A percentile compares a stretch with the other conserved stretches of the same genome.
phyloP scores from a whole-genome alignment of 2,113 vertebrate genomes.

The Chaetodon trifascialis region DNA sequence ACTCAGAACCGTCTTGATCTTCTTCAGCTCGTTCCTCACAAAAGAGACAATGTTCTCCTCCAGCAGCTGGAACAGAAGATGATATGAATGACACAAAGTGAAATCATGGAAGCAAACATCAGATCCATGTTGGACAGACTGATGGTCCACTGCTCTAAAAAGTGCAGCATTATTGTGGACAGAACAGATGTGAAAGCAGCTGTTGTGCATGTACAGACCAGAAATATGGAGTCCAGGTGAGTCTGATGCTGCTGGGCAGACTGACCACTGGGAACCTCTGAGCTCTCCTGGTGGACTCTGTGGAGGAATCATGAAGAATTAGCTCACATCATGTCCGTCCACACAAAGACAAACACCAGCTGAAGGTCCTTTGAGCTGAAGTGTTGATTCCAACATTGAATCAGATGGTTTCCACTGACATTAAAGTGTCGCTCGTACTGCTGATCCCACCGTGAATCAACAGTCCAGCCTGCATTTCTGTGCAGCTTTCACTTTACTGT shows the following conservation, averaged over 20 bases:
- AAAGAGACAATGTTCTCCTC: not conserved
- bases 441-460: too few species aligned
- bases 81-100: not conserved
- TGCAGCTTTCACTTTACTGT: too few species aligned
- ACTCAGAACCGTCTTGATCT: conserved; percentile 8
- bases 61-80: not conserved
- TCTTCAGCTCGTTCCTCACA: conserved; percentile 12
- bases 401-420: too few species aligned
- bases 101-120: too few species aligned
- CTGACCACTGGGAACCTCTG: not conserved
- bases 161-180: too few species aligned
- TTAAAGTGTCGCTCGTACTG: too few species aligned
- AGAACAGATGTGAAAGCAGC: too few species aligned
- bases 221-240: not conserved
- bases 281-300: not conserved
- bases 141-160: too few species aligned
- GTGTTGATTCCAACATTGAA: too few species aligned
- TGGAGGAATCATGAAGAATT: not conserved
- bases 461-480: too few species aligned
- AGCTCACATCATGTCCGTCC: not conserved
- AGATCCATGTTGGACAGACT: too few species aligned
- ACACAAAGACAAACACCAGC: not conserved
- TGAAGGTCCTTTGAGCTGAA: too few species aligned
- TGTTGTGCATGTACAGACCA: not conserved
- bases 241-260: not conserved